Conservation (phyloP, 1,140 invertebrate species). For the Arctopsyche grandis region DNA sequence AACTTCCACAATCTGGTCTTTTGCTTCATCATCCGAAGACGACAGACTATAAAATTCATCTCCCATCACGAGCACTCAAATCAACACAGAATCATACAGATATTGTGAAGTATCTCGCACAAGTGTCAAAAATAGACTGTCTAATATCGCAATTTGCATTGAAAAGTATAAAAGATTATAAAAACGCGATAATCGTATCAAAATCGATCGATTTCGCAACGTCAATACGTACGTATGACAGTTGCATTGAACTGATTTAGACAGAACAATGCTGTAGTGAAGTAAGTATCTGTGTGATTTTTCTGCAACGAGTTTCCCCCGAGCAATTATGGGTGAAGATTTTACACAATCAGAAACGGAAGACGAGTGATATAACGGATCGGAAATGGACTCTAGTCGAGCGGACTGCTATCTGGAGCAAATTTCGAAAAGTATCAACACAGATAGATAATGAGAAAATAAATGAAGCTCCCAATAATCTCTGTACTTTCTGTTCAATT, state of each 20-base stretch:
- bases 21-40: not conserved
- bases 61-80: not conserved
- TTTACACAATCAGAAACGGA: not conserved
- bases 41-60: not conserved
- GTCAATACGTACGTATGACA: no score
- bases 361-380: not conserved
- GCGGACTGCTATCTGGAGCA: not conserved
- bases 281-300: no score
- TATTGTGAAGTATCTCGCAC: not conserved
- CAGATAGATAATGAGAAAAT: not conserved
- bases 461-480: not conserved
- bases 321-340: not conserved
- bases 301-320: not conserved
- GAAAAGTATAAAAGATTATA: no score
- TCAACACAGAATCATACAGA: not conserved
- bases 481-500: no score
- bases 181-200: no score
- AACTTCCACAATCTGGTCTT: not conserved
- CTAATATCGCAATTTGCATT: no score
- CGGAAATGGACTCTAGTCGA: slow-evolving; percentile 13
- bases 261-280: no score
- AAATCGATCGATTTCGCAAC: no score
- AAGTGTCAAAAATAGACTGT: no score
- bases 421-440: not conserved
- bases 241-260: no score